Percentiles rank a stretch among this genome's conserved stretches.
These are phyloP conservation scores for Caradrina kadenii DNA, from an alignment of 2,888 invertebrate species.

Conservation along the genomic window DNA sequence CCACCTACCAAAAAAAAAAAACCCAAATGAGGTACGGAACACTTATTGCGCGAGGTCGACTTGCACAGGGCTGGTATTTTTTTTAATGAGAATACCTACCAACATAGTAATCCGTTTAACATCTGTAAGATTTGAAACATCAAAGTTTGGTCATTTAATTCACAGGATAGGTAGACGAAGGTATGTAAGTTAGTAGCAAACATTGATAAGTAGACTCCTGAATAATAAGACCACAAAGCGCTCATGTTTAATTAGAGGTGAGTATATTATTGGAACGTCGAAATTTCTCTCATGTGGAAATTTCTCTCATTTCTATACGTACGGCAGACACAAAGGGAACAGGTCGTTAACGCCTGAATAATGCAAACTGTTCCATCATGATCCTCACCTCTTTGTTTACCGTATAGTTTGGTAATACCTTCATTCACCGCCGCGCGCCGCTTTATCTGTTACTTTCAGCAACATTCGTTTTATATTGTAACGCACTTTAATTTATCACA, in stretches of 20 bases:
- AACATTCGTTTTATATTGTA: neutral
- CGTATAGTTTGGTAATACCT: slow-evolving; percentile 43
- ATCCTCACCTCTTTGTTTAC: slow-evolving; percentile 49
- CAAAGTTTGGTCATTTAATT: neutral
- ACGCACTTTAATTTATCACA: too few relatives aligned
- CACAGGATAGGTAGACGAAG: slow-evolving; percentile 1
- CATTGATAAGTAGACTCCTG: slow-evolving; percentile 14
- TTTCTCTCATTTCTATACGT: slow-evolving; percentile 19
- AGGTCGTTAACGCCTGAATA: slow-evolving; percentile 66
- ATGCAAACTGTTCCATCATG: slow-evolving; percentile 62
- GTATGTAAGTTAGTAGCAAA: slow-evolving; percentile 10
- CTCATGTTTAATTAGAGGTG: slow-evolving; percentile 34
- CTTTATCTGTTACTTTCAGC: slow-evolving; percentile 27
- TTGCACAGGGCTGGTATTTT: neutral
- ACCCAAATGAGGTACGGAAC: neutral
- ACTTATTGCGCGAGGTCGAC: neutral
- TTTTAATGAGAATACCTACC: neutral
- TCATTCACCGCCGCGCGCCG: slow-evolving; percentile 6
- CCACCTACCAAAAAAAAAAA: too few relatives aligned
- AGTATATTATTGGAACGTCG: slow-evolving; percentile 26
- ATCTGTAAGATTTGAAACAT: neutral
- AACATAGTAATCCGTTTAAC: neutral
- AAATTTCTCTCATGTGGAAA: slow-evolving; percentile 20
- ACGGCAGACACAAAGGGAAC: slow-evolving; percentile 36
- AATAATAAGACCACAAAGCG: slow-evolving; percentile 11